Evolutionary conservation across 2,113 vertebrate genomes (phyloP).

Genomic region (Dunckerocampus dactyliophorus): DNA sequence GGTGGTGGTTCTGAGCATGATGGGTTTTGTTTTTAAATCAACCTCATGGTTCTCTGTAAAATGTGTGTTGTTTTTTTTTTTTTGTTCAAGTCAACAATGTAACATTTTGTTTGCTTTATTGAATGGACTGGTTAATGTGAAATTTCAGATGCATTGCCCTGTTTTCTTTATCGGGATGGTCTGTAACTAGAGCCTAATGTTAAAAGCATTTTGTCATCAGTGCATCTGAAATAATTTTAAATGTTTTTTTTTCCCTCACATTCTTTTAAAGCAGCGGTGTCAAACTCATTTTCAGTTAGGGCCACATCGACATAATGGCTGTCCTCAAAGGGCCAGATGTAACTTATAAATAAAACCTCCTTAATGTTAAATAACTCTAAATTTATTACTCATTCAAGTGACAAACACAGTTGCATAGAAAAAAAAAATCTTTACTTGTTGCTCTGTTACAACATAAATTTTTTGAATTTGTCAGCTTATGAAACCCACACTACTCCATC

Average conservation of each 20-base stretch:
- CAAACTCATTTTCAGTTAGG: too few relatives aligned
- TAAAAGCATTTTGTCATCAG: slow-evolving; percentile 18
- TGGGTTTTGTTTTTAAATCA: slow-evolving; percentile 72
- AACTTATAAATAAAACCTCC: too few relatives aligned
- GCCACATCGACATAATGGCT: too few relatives aligned
- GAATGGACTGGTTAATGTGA: slow-evolving; percentile 73
- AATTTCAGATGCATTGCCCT: slow-evolving; percentile 87
- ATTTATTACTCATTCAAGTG: too few relatives aligned
- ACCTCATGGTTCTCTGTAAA: slow-evolving; percentile 50
- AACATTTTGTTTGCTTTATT: slow-evolving; percentile 47
- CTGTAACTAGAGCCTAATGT: slow-evolving; percentile 21
- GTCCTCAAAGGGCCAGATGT: too few relatives aligned
- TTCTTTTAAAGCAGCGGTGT: slow-evolving; percentile 29
- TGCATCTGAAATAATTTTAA: slow-evolving; percentile 63
- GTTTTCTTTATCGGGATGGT: slow-evolving; percentile 7
- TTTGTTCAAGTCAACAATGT: slow-evolving; percentile 70
- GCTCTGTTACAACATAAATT: too few relatives aligned
- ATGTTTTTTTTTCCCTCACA: slow-evolving; percentile 39
- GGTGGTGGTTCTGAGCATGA: slow-evolving; percentile 78
- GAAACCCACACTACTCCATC: too few relatives aligned
- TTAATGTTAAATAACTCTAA: too few relatives aligned
- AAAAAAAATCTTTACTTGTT: too few relatives aligned
- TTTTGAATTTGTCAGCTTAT: too few relatives aligned
- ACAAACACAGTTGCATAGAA: too few relatives aligned
- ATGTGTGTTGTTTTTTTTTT: slow-evolving; percentile 62